Evolutionary conservation across 2,113 vertebrate genomes (phyloP).

Genomic region (Catharus bicknelli): DNA sequence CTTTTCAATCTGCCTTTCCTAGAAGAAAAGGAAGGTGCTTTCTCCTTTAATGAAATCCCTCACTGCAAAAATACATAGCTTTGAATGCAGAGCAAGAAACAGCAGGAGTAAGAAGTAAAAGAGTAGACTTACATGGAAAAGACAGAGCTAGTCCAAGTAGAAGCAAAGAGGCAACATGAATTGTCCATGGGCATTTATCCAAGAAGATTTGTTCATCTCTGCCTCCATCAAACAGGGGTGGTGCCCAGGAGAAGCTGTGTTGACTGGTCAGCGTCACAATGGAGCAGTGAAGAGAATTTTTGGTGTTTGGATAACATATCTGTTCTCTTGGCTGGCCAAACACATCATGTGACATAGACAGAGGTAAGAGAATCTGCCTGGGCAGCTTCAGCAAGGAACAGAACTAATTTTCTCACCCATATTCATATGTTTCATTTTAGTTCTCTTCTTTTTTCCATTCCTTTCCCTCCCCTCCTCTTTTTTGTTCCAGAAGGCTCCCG

Average conservation of each 20-base stretch:
- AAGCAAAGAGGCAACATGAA: not conserved
- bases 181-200: not conserved
- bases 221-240: not conserved
- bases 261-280: not conserved
- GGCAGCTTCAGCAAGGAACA: not conserved
- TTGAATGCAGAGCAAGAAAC: not conserved
- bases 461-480: not conserved
- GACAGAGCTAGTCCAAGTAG: not conserved
- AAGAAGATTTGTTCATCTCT: not conserved
- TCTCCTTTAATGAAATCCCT: not conserved
- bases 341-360: rapidly evolving
- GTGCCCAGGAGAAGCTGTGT: not conserved
- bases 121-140: not conserved
- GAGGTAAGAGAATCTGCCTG: not conserved
- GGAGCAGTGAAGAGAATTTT: not conserved
- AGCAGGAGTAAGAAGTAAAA: not conserved
- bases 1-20: not conserved
- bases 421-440: not conserved
- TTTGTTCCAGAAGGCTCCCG: not conserved
- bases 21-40: not conserved
- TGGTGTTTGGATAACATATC: not conserved
- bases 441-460: not conserved
- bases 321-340: not conserved
- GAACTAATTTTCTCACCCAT: not conserved
- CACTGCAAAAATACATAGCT: not conserved